Evolutionary conservation across 2,113 vertebrate genomes (phyloP).

Genomic region (Callionymus lyra): DNA sequence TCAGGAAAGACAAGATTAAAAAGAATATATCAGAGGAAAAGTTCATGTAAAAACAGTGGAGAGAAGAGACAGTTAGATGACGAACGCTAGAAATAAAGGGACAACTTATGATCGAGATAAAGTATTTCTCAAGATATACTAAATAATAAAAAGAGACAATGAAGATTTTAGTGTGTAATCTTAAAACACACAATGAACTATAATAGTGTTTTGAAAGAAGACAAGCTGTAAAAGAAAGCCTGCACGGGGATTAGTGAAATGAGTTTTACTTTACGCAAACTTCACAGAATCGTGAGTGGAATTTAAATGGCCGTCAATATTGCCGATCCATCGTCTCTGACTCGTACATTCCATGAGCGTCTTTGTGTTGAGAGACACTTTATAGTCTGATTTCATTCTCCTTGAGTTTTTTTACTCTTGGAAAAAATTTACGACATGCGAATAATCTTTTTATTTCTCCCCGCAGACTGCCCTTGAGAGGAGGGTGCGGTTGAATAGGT

Average conservation of each 20-base stretch:
- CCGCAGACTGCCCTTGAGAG: slow-evolving; percentile 25
- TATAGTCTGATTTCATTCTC: slow-evolving; percentile 10
- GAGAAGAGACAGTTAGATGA: too few relatives aligned
- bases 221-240: too few relatives aligned
- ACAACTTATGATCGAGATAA: too few relatives aligned
- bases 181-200: too few relatives aligned
- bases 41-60: too few relatives aligned
- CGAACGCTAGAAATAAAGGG: too few relatives aligned
- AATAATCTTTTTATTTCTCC: slow-evolving; percentile 14
- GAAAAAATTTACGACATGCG: slow-evolving; percentile 24
- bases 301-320: slow-evolving; percentile 3
- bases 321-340: slow-evolving; percentile 7
- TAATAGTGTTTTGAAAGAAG: too few relatives aligned
- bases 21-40: too few relatives aligned
- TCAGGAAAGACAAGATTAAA: too few relatives aligned
- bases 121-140: too few relatives aligned
- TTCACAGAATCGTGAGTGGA: neutral
- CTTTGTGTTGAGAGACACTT: slow-evolving; percentile 9
- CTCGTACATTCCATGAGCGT: slow-evolving; percentile 1
- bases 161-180: too few relatives aligned
- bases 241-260: neutral
- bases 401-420: slow-evolving; percentile 8
- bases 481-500: slow-evolving; percentile 17
- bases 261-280: slow-evolving; percentile 4
- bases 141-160: too few relatives aligned